Base-by-base conservation (phyloP, 1,140 invertebrate species). In the Neodiprion pinetum region DNA sequence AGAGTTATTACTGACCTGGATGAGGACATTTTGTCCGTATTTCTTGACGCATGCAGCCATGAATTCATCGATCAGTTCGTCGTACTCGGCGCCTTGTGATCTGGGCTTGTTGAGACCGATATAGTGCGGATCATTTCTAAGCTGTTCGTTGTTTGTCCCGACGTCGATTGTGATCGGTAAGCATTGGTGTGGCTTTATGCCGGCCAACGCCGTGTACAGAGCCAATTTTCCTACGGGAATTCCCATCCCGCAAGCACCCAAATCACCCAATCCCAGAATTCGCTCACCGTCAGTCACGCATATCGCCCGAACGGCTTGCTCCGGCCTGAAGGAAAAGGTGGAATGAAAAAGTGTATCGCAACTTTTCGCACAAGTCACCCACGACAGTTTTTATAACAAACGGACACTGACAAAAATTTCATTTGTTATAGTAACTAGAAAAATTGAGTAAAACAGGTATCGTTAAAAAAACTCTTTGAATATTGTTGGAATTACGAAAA, bases 41-140 rank as follows among this genome's bases (percentile, higher is more conserved):
- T 96, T 94, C 86, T 93, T 93, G 0, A 98, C 96, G 72, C 96
- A 96, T 2, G 97, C 97, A 83, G 96, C 90, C 97, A 99, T 99
- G 85, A 99, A 99, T 88, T 99, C 98, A 83, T 99, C 98, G 72
- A 99, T 93, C 79, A 99, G 95, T 65, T 95, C 95, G 85, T 99
- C 98, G 87, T 99, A 99, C 74, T 94, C 93, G 49, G 92, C 89
- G 12, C 98, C 98, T 47, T 93, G 93, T 0, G 94, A 93, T 70
- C 98, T 90, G 75, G 93, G 93, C 80, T 98, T 96, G 74, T 95
- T 91, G 61, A 99, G 86, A 69, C 98, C 98, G 82, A 99, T 97
- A 86, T 99, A 99, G 72, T 98, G 90, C 7, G 97, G 97, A 91
- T 99, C 98, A 85, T 98, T 93, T 12, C 98, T 89, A 0, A 99